phyloP scores from a whole-genome alignment of 1,140 invertebrate genomes.

The Bombus turneri region DNA sequence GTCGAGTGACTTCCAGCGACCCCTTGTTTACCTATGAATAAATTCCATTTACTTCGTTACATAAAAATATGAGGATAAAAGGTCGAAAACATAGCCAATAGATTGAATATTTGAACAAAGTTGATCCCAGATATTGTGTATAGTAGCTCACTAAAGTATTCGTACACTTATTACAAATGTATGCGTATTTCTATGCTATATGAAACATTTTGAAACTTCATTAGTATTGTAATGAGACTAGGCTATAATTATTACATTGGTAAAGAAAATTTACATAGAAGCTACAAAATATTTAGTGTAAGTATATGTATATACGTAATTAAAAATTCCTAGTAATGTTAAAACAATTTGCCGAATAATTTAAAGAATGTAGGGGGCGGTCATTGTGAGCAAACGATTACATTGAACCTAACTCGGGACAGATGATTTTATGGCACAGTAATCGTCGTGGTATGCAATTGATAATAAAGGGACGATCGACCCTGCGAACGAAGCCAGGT shows the following conservation, averaged over 20 bases:
- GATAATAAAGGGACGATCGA: constrained; percentile 26
- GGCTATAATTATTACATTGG: no score
- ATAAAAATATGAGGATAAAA: neutral
- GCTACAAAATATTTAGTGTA: no score
- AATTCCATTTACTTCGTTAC: constrained; percentile 16
- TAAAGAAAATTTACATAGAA: no score
- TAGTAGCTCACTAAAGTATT: neutral
- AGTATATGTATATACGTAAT: no score
- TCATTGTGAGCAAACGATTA: neutral
- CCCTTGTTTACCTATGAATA: constrained; percentile 46
- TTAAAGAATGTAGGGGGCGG: neutral
- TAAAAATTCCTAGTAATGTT: neutral
- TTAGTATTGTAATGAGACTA: no score
- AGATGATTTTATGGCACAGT: neutral
- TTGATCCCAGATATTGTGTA: no score
- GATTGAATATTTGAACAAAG: neutral
- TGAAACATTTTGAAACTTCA: neutral
- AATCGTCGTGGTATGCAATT: neutral
- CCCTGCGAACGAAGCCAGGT: neutral
- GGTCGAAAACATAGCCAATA: neutral
- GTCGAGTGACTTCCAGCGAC: constrained; percentile 12
- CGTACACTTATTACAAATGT: neutral
- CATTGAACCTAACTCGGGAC: neutral
- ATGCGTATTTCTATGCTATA: neutral
- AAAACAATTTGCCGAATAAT: neutral